Percentiles rank a stretch among this genome's conserved stretches.
phyloP scores from a whole-genome alignment of 2,797 vertebrate genomes.

The Argyrosomus regius region DNA sequence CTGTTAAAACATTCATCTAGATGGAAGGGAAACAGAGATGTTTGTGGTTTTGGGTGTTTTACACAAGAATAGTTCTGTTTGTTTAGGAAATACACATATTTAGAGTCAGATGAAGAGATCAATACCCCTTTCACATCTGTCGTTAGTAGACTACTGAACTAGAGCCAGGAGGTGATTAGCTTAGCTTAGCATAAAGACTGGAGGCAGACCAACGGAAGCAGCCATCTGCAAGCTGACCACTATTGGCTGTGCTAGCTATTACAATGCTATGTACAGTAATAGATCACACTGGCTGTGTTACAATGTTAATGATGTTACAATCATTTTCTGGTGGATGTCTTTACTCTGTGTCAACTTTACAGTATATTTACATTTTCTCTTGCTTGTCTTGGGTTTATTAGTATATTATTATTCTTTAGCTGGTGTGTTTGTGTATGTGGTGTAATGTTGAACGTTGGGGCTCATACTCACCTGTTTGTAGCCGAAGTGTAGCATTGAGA shows the following conservation, averaged over 20 bases:
- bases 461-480: constrained; percentile 11
- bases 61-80: background rate
- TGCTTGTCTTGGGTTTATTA: background rate
- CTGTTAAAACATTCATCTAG: background rate
- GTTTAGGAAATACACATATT: background rate
- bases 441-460: background rate
- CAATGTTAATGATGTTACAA: too few species aligned
- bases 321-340: too few species aligned
- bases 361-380: background rate
- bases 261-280: background rate
- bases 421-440: background rate
- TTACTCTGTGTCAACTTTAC: too few species aligned
- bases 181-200: background rate
- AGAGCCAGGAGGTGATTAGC: background rate
- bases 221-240: background rate
- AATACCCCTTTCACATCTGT: background rate
- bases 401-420: background rate
- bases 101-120: background rate
- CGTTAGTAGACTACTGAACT: background rate
- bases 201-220: background rate
- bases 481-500: constrained; percentile 20
- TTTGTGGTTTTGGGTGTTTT: background rate
- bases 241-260: background rate
- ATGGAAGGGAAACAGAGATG: background rate
- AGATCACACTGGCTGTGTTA: background rate